A percentile compares a stretch with the other conserved stretches of the same genome.
Conservation (phyloP, 2,888 invertebrate genomes). For the Halictus quadricinctus region DNA sequence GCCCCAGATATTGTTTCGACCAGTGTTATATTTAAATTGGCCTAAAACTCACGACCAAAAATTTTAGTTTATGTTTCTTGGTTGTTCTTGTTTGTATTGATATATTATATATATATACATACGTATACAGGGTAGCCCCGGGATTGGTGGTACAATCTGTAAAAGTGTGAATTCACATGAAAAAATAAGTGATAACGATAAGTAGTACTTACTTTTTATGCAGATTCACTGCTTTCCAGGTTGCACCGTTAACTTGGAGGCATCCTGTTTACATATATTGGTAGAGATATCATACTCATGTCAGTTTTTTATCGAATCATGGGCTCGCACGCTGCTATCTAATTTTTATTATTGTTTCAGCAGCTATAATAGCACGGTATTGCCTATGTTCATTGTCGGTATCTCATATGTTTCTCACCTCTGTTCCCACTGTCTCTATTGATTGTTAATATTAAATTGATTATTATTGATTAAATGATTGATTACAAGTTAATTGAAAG, state of each 20-base stretch:
- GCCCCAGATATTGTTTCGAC: slow-evolving; percentile 66
- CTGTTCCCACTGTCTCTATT: slow-evolving; percentile 80
- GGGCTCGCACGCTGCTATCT: slow-evolving; percentile 80
- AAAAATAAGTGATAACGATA: neutral
- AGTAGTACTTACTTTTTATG: neutral
- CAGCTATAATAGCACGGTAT: slow-evolving; percentile 81
- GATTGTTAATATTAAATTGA: slow-evolving; percentile 78
- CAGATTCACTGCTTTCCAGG: neutral
- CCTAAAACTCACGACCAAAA: slow-evolving; percentile 59
- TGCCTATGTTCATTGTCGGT: slow-evolving; percentile 81
- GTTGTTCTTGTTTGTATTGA: slow-evolving; percentile 67
- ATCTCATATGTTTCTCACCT: slow-evolving; percentile 79
- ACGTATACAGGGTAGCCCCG: neutral
- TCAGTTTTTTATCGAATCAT: slow-evolving; percentile 66
- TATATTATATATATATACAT: slow-evolving; percentile 11
- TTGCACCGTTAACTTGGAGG: neutral
- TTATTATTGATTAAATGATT: slow-evolving; percentile 75
- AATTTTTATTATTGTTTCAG: slow-evolving; percentile 81
- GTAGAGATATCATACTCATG: slow-evolving; percentile 60
- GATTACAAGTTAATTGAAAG: slow-evolving; percentile 69
- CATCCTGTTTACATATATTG: slow-evolving; percentile 30
- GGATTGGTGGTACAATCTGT: neutral
- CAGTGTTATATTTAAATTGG: slow-evolving; percentile 67
- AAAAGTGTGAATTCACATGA: slow-evolving; percentile 4
- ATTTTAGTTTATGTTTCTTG: slow-evolving; percentile 63